Evolutionary conservation across 2,797 vertebrate species (phyloP), one percentile per base, ranked within the genome.

Genomic region (Acrossocheilus fasciatus): DNA sequence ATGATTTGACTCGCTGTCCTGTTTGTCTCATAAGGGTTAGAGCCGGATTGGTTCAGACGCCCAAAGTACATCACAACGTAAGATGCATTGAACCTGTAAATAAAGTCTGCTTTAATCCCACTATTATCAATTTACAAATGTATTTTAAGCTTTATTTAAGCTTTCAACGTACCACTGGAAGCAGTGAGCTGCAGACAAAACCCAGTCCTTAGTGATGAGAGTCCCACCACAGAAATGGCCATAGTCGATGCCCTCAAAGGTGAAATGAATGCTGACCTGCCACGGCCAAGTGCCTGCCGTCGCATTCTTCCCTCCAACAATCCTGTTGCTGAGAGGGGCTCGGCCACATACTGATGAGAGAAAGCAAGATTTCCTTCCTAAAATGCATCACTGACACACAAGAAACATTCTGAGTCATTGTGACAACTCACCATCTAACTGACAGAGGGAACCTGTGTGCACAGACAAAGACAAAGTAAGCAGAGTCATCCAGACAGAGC

Each of bases 201-300:
- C 45, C 45, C 12, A 47, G 45, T 47, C 45, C 14, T 47, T 47
- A 47, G 14, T 47, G 45, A 47, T 47, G 45, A 47, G 45, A 47
- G 45, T 47, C 45, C 45, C 45, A 0, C 12, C 45, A 47, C 94
- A 95, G 83, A 92, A 83, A 9, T 92, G 91, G 0, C 0, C 1
- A 0, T 1, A 0, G 23, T n/a, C 4, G 3, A 4, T 2, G 57
- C 1, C 9, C 2, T 1, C 30, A 30, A 30, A 30, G 30, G 30
- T 30, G 30, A 30, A 30, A 62, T 88, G 80, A 52, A 95, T 83
- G 30, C 91, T 93, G 87, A 0, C 92, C 89, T 94, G 93, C 95
- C 95, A 95, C 3, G 94, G 94, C 94, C 95, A 95, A 0, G 88
- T 2, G 0, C 94, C 93, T 0, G 2, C 6, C 0, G 9, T 0